Evolutionary conservation across 1,140 invertebrate species (phyloP).

Genomic region (Hypsibius dujardini): DNA sequence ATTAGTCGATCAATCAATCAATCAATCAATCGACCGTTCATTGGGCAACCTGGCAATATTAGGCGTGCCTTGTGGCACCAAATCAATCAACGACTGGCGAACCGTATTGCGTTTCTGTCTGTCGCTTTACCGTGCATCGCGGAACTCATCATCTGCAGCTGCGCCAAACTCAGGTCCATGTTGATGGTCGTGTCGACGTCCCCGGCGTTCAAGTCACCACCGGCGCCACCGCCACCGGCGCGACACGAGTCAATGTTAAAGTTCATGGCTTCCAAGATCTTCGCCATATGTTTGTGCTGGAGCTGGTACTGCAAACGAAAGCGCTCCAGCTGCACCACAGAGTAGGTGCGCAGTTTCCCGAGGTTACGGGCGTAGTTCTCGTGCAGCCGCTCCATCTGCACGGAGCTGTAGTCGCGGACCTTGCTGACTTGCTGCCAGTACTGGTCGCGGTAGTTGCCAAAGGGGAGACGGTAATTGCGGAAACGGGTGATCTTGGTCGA

Average conservation of each 20-base stretch:
- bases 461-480: slow-evolving; percentile 11
- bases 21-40: too few relatives aligned
- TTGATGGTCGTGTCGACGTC: neutral
- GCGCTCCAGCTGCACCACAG: slow-evolving; percentile 7
- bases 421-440: slow-evolving; percentile 6
- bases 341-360: neutral
- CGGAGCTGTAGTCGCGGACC: slow-evolving; percentile 9
- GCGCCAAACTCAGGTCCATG: slow-evolving; percentile 7
- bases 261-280: slow-evolving; percentile 15
- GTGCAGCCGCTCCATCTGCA: slow-evolving; percentile 11
- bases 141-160: neutral
- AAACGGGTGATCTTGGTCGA: neutral
- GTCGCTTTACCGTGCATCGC: neutral
- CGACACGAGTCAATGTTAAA: slow-evolving; percentile 6
- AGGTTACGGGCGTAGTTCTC: slow-evolving; percentile 15
- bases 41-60: too few relatives aligned
- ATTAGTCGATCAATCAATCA: too few relatives aligned
- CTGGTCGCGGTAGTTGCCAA: neutral
- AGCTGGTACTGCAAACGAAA: slow-evolving; percentile 3
- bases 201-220: neutral
- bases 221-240: neutral
- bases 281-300: slow-evolving; percentile 14
- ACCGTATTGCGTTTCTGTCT: too few relatives aligned
- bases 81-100: too few relatives aligned
- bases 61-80: too few relatives aligned